Evolutionary conservation across 2,888 invertebrate species (phyloP).

Genomic region (Standfussiana lucernea): DNA sequence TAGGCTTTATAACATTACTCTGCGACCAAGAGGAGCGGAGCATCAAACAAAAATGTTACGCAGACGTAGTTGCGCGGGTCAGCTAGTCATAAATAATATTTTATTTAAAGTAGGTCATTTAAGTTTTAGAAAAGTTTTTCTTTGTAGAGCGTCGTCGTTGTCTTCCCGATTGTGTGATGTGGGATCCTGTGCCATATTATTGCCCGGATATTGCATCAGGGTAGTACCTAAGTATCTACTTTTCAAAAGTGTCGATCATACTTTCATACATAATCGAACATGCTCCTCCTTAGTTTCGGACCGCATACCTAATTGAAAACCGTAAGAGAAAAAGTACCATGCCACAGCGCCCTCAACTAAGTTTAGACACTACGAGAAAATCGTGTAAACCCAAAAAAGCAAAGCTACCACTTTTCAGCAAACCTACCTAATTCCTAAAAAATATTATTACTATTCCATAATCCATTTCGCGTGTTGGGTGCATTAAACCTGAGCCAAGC

Average conservation of each 20-base stretch:
- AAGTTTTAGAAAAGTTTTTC: neutral
- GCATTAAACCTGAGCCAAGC: slow-evolving; percentile 35
- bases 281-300: too few species aligned
- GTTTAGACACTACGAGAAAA: neutral
- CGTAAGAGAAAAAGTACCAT: neutral
- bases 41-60: too few species aligned
- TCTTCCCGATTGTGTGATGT: neutral
- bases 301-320: neutral
- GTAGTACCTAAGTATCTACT: too few species aligned
- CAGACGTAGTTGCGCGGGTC: too few species aligned
- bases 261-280: too few species aligned
- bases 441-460: slow-evolving; percentile 8
- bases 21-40: too few species aligned
- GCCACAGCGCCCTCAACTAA: too few species aligned
- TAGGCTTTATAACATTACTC: too few species aligned
- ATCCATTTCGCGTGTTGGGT: slow-evolving; percentile 28
- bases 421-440: neutral
- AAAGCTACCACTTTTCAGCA: neutral
- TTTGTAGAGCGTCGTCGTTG: neutral
- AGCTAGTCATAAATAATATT: neutral
- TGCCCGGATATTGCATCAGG: neutral
- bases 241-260: too few species aligned
- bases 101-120: neutral
- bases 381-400: neutral
- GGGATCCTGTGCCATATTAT: neutral